Percentiles rank a stretch among this genome's conserved stretches.
Conservation (phyloP, 1,140 invertebrate species). For the Akabosia matsudoensis region DNA sequence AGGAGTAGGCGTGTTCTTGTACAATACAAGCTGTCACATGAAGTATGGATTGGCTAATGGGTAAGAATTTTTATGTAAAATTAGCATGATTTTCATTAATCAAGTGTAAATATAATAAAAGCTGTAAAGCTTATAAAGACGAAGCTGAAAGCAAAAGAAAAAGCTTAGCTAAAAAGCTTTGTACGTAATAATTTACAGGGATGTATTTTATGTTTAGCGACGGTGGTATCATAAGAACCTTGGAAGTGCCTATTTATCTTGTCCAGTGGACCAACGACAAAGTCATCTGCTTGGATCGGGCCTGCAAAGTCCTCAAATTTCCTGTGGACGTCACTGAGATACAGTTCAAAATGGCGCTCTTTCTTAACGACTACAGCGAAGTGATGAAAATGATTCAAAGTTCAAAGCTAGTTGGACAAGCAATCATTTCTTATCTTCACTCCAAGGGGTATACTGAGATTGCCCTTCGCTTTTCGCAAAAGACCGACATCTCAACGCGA, state of each 20-base stretch:
- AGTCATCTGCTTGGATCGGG: slow-evolving; percentile 93
- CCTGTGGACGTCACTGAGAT: slow-evolving; percentile 97
- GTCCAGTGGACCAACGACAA: slow-evolving; percentile 85
- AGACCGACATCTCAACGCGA: slow-evolving; percentile 94
- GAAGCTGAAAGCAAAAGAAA: too few species aligned
- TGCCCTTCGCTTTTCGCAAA: slow-evolving; percentile 97
- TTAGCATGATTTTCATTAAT: too few species aligned
- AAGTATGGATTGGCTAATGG: slow-evolving; percentile 95
- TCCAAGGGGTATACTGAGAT: slow-evolving; percentile 99
- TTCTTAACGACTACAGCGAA: slow-evolving; percentile 96
- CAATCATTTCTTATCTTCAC: slow-evolving; percentile 97
- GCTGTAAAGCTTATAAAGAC: too few species aligned
- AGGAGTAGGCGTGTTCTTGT: slow-evolving; percentile 92
- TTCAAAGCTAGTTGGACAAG: slow-evolving; percentile 96
- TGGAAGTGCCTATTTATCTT: slow-evolving; percentile 96
- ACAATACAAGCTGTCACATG: slow-evolving; percentile 98
- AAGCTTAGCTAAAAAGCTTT: too few species aligned
- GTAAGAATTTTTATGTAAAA: too few species aligned
- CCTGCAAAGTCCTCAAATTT: slow-evolving; percentile 82
- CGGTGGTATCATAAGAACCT: slow-evolving; percentile 94
- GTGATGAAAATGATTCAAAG: slow-evolving; percentile 95
- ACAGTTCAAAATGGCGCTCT: slow-evolving; percentile 94
- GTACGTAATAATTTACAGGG: neutral
- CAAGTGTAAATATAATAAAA: too few species aligned
- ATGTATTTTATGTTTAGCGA: slow-evolving; percentile 61